Evolutionary conservation across 2,888 invertebrate genomes (phyloP).

Genomic region (Drosophila flavopinicola): DNA sequence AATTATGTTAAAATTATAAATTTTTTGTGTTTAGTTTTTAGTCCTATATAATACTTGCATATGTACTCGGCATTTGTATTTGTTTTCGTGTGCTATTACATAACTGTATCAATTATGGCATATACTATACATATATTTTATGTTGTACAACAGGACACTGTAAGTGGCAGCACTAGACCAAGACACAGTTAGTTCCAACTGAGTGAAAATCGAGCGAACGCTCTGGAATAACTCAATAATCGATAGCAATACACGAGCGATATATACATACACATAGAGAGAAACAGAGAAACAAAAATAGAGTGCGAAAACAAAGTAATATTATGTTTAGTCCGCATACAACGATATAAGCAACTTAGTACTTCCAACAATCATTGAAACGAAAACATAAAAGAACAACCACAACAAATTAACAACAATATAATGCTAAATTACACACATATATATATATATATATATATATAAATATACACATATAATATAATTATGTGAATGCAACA

Average conservation of each 20-base stretch:
- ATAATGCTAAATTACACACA: constrained; percentile 14
- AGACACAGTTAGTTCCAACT: constrained; percentile 39
- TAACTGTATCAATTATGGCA: constrained; percentile 27
- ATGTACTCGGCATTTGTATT: constrained; percentile 28
- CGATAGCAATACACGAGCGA: constrained; percentile 2
- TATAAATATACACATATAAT: constrained; percentile 7
- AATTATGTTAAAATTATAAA: constrained; percentile 23
- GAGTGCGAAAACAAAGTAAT: constrained; percentile 20
- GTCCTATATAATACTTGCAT: constrained; percentile 6
- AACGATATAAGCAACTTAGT: constrained; percentile 69
- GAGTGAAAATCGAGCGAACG: constrained; percentile 10
- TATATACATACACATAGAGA: constrained; percentile 1
- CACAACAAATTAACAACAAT: constrained; percentile 29
- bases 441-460: constrained; percentile 1
- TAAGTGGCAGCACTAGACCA: constrained; percentile 41
- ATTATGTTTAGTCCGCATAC: constrained; percentile 45
- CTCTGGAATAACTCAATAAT: constrained; percentile 11
- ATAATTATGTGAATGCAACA: constrained; percentile 22
- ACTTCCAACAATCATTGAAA: constrained; percentile 58
- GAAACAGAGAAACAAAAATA: neutral
- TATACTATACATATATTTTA: constrained; percentile 12
- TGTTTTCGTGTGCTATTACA: constrained; percentile 28
- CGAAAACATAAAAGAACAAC: constrained; percentile 19
- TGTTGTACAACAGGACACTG: constrained; percentile 38
- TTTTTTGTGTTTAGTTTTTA: constrained; percentile 35